A percentile compares a stretch with the other conserved stretches of the same genome.
These are phyloP conservation scores for Pocillopora grandis DNA, from an alignment of 92 coral and sea anemone species.

Conservation along the genomic window DNA sequence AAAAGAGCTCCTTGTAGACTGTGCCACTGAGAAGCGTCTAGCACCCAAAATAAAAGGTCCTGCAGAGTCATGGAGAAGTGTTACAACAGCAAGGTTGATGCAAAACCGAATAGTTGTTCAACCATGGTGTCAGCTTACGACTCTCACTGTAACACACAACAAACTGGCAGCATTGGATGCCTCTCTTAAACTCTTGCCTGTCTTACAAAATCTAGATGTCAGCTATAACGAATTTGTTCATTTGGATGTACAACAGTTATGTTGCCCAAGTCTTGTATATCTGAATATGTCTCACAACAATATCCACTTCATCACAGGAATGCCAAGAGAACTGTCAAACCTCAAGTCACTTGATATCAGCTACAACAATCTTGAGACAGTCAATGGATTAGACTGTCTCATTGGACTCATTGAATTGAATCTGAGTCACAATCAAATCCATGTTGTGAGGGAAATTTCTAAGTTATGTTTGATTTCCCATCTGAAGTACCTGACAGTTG, in stretches of 20 bases:
- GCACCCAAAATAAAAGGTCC: constrained; percentile 65
- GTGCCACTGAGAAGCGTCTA: constrained; percentile 70
- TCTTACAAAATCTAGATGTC: constrained; percentile 79
- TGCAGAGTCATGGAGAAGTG: constrained; percentile 90
- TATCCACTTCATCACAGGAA: constrained; percentile 83
- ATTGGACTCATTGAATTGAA: constrained; percentile 87
- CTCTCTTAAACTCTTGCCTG: constrained; percentile 88
- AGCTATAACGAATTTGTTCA: constrained; percentile 86
- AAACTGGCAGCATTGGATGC: constrained; percentile 78
- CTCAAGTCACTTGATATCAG: constrained; percentile 79
- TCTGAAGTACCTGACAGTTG: constrained; percentile 62
- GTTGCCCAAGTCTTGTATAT: constrained; percentile 76
- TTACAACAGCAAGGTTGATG: constrained; percentile 74
- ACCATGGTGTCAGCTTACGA: constrained; percentile 86
- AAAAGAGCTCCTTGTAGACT: constrained; percentile 86
- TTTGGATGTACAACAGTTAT: constrained; percentile 85
- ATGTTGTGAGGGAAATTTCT: constrained; percentile 63
- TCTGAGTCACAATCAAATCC: constrained; percentile 64
- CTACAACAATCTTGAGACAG: constrained; percentile 77
- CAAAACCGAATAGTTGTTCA: constrained; percentile 91
- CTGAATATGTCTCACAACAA: constrained; percentile 81
- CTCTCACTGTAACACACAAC: constrained; percentile 78
- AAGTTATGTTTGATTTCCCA: constrained; percentile 76
- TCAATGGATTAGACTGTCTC: constrained; percentile 75
- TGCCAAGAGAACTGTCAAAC: constrained; percentile 77